Evolutionary conservation across 1,140 invertebrate species (phyloP).

Genomic region (Neuroterus valhalla): DNA sequence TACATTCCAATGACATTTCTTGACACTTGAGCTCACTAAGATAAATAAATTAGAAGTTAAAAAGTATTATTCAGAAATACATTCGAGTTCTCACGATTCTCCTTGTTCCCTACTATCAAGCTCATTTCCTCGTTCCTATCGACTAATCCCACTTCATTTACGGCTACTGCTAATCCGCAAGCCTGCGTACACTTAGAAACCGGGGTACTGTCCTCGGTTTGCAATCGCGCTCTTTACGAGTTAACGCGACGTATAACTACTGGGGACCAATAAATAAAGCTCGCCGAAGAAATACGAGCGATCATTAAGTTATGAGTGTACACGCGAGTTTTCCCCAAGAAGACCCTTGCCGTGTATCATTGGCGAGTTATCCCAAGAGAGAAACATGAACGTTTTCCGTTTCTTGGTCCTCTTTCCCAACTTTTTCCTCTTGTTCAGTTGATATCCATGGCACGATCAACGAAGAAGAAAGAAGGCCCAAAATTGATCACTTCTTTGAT

Average conservation of each 20-base stretch:
- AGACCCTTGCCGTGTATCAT: constrained; percentile 46
- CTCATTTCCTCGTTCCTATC: not conserved
- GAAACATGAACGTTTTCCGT: constrained; percentile 28
- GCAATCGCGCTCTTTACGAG: constrained; percentile 46
- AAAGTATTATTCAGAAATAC: no score
- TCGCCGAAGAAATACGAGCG: constrained; percentile 51
- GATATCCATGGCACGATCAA: not conserved
- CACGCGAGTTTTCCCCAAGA: constrained; percentile 35
- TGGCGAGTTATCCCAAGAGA: constrained; percentile 46
- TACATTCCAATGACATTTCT: no score
- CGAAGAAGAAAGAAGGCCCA: no score
- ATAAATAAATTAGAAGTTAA: no score
- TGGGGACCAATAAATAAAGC: constrained; percentile 53
- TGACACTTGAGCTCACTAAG: no score
- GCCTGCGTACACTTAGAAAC: not conserved
- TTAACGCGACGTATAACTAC: constrained; percentile 44
- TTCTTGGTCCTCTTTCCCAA: not conserved
- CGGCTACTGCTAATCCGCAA: not conserved
- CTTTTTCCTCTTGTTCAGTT: constrained; percentile 16
- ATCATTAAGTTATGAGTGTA: constrained; percentile 55
- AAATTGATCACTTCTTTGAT: no score
- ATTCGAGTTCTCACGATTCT: no score
- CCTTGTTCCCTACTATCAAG: not conserved
- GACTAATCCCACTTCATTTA: not conserved
- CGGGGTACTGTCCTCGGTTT: constrained; percentile 19